phyloP scores from a whole-genome alignment of 2,888 invertebrate genomes.

The Cosmia trapezina region DNA sequence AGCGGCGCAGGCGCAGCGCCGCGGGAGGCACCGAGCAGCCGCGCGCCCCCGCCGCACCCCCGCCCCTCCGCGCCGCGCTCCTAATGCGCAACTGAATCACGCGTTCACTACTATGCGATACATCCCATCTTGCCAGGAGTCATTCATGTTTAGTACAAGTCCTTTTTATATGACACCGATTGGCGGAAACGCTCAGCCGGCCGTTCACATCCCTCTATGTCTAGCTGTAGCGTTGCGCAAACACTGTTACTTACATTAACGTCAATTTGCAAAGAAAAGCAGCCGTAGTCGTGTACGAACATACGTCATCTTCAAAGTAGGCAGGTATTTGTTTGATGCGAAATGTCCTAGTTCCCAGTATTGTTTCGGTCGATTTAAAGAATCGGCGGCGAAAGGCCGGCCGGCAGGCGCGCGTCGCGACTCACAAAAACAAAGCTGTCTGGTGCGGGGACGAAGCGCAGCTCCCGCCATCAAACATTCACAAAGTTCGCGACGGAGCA shows the following conservation, averaged over 20 bases:
- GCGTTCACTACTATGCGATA: constrained; percentile 72
- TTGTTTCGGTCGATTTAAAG: constrained; percentile 81
- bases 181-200: constrained; percentile 45
- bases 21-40: constrained; percentile 83
- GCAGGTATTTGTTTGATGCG: constrained; percentile 70
- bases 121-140: constrained; percentile 71
- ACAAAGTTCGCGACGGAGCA: constrained; percentile 64
- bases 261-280: constrained; percentile 61
- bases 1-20: constrained; percentile 80
- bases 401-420: constrained; percentile 83
- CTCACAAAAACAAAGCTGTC: constrained; percentile 86
- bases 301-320: constrained; percentile 64
- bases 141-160: constrained; percentile 72
- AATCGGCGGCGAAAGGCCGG: constrained; percentile 77
- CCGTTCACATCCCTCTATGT: constrained; percentile 38
- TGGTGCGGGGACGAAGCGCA: constrained; percentile 76
- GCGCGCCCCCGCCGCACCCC: constrained; percentile 65
- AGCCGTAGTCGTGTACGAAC: constrained; percentile 47
- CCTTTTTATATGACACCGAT: constrained; percentile 57
- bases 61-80: constrained; percentile 63
- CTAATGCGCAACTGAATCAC: constrained; percentile 76
- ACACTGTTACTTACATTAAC: constrained; percentile 45
- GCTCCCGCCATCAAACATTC: constrained; percentile 68
- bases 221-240: constrained; percentile 33
- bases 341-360: constrained; percentile 86